phyloP scores from a whole-genome alignment of 2,113 vertebrate species.

The Mustela nigripes region DNA sequence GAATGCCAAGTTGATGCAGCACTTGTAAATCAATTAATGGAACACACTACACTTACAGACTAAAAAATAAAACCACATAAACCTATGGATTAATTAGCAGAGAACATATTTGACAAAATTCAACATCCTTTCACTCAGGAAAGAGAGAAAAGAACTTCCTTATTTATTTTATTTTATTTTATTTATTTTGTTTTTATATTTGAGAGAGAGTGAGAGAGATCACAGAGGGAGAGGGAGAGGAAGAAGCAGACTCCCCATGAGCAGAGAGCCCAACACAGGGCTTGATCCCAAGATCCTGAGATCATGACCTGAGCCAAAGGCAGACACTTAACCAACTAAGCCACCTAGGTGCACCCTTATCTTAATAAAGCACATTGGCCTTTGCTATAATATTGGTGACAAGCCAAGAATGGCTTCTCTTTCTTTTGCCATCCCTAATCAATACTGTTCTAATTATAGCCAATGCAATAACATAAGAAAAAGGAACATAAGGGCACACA shows the following conservation, averaged over 20 bases:
- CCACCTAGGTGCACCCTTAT: neutral
- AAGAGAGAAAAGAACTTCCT: neutral
- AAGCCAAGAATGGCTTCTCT: neutral
- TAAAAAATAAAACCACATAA: neutral
- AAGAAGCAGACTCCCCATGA: neutral
- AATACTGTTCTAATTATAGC: no score
- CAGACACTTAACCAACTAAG: neutral
- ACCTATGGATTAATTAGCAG: neutral
- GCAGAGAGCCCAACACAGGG: neutral
- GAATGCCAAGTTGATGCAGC: neutral
- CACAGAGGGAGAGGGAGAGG: neutral
- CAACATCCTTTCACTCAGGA: neutral
- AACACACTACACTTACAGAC: neutral
- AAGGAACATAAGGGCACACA: neutral
- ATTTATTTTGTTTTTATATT: neutral
- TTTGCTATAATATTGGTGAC: accelerated
- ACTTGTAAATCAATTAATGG: neutral
- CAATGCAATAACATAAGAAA: neutral
- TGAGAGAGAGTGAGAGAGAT: neutral
- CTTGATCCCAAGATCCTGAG: neutral
- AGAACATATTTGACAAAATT: neutral
- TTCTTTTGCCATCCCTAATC: neutral
- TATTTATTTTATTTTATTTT: neutral
- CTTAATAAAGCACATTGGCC: neutral
- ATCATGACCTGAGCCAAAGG: neutral